Base-by-base conservation (phyloP, 92 coral and sea anemone species). In the Scolanthus callimorphus region DNA sequence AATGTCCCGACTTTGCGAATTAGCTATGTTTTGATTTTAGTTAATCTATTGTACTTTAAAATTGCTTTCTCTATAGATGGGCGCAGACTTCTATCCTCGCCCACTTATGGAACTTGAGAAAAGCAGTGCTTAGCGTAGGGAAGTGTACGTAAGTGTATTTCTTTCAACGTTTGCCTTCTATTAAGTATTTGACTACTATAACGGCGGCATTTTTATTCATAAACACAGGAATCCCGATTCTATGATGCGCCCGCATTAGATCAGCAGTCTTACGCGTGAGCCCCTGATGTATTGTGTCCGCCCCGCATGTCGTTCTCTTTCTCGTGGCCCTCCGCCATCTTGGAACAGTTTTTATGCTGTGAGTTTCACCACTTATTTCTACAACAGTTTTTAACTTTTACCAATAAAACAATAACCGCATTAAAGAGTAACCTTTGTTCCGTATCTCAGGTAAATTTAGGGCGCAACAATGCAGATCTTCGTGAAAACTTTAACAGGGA, bases 401-500 rank as follows among this genome's bases (percentile, higher is more conserved):
- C 31, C 17, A 8, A 56, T 22, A 43, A 25, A 25, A 41, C 27
- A 12, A 15, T 4, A 10, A 54, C 45, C 1, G 22, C 24, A 62
- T 47, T 39, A 29, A 39, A 84, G 34, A 38, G 39, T 20, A 29
- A 39, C 10, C 29, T 15, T 17, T 62, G 11, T 49, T 78, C 59
- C 74, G n/a, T 60, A 31, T 39, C 46, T 17, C 54, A 84, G 89
- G 85, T 62, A 48, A 68, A 47, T 79, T 73, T 83, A 77, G 70
- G 78, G 82, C 83, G 78, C 68, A 70, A 85, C 77, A 63, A 94
- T 94, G 99, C 99, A 94, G 80, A 94, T 94, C 61, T 94, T 94
- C 87, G 99, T 94, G 52, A 94, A 94, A 78, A 94, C 99, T 75
- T 78, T 94, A 57, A 94, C 99, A 55, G 99, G 99, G 22, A 94